Conservation (phyloP, 1,140 invertebrate genomes). For the Drosophila miranda region DNA sequence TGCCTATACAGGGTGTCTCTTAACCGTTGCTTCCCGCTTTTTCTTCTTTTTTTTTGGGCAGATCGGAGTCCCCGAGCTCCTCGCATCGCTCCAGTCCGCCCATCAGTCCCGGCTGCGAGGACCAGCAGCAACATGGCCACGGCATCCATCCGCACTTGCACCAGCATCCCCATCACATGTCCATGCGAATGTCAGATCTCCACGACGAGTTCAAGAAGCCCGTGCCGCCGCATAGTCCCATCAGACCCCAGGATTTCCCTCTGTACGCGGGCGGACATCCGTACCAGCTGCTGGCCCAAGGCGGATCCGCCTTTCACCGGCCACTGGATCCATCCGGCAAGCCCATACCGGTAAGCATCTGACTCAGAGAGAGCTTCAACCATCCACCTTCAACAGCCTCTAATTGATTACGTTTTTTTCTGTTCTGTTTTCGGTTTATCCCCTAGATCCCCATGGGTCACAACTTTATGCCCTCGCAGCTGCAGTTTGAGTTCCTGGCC, state of each 20-base stretch:
- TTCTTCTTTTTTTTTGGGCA: constrained; percentile 15
- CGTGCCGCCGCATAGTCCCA: constrained; percentile 75
- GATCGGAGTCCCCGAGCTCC: constrained; percentile 81
- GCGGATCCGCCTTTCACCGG: constrained; percentile 77
- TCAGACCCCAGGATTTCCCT: constrained; percentile 78
- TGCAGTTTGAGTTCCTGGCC: constrained; percentile 92
- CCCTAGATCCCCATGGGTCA: constrained; percentile 77
- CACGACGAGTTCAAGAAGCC: constrained; percentile 81
- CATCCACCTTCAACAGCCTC: background rate
- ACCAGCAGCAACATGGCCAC: constrained; percentile 60
- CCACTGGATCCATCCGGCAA: constrained; percentile 80
- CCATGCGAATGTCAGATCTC: constrained; percentile 73
- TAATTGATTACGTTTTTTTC: background rate
- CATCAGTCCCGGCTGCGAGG: constrained; percentile 81
- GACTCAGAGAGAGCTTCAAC: too few species aligned
- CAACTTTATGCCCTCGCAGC: constrained; percentile 87
- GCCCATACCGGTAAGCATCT: constrained; percentile 73
- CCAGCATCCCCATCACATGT: constrained; percentile 60
- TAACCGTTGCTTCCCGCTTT: background rate
- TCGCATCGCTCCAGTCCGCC: constrained; percentile 82
- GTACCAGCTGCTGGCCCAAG: constrained; percentile 76
- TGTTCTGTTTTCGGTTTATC: background rate
- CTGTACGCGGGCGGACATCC: constrained; percentile 82
- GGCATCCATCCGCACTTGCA: constrained; percentile 2
- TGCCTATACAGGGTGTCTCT: constrained; percentile 54